A percentile compares a stretch with the other conserved stretches of the same genome.
These are phyloP conservation scores for Staurois parvus DNA, from an alignment of 2,797 vertebrate genomes.

Conservation along the genomic window DNA sequence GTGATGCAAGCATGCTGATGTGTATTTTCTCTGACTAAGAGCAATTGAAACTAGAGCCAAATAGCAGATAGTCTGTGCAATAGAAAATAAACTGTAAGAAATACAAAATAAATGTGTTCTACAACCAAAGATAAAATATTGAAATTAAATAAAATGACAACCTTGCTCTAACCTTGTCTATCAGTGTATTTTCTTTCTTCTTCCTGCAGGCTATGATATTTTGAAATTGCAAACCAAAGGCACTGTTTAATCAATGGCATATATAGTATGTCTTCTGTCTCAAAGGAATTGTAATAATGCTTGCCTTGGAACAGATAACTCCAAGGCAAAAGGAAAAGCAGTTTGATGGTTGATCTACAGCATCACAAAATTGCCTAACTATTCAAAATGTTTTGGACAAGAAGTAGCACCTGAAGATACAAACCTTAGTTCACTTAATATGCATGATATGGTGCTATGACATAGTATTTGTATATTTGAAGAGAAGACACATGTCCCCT, in stretches of 20 bases:
- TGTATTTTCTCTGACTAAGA: neutral
- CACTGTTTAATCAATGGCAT: slow-evolving; percentile 28
- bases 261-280: slow-evolving; percentile 21
- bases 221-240: slow-evolving; percentile 36
- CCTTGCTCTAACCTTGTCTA: slow-evolving; percentile 33
- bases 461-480: no score
- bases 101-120: slow-evolving; percentile 2
- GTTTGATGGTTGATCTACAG: neutral
- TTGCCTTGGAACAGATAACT: slow-evolving; percentile 5
- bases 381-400: no score
- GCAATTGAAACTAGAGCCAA: neutral
- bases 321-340: neutral
- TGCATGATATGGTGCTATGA: no score
- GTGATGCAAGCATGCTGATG: no score
- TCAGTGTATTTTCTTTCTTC: slow-evolving; percentile 27
- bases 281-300: slow-evolving; percentile 19
- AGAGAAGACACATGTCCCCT: no score
- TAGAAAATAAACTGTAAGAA: neutral
- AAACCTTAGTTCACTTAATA: no score
- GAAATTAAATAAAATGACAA: neutral
- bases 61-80: neutral
- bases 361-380: no score
- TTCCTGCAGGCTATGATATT: slow-evolving; percentile 46
- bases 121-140: no score
- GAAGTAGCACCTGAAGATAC: no score